phyloP scores from a whole-genome alignment of 2,113 vertebrate genomes.

The Eubucco bourcierii region DNA sequence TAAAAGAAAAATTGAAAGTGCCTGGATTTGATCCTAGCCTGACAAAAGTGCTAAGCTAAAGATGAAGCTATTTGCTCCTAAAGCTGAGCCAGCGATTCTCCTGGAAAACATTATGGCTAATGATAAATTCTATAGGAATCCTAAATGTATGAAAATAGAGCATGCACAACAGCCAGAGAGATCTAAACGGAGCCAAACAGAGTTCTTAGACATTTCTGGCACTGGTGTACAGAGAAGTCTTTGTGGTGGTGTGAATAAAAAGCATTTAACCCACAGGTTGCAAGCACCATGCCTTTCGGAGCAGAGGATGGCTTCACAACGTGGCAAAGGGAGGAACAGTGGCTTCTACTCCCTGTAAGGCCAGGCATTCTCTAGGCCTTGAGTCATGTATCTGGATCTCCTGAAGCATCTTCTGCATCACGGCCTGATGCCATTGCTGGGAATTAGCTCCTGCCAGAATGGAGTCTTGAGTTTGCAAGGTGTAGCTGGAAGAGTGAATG shows the following conservation, averaged over 20 bases:
- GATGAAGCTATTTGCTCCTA: background rate
- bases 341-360: background rate
- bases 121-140: conserved; percentile 31
- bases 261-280: background rate
- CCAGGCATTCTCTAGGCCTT: background rate
- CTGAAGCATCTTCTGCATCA: background rate
- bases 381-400: background rate
- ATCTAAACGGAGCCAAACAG: conserved; percentile 15
- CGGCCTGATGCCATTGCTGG: background rate
- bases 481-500: background rate
- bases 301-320: background rate
- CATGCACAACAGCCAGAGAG: background rate
- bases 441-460: background rate
- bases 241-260: background rate
- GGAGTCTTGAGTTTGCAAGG: rapidly evolving
- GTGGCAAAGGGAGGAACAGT: background rate
- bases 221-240: background rate
- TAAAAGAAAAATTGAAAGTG: conserved; percentile 2
- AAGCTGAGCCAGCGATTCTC: conserved; percentile 45
- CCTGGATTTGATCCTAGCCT: conserved; percentile 33
- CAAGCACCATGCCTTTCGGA: background rate
- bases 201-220: background rate
- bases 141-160: conserved; percentile 14
- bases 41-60: conserved; percentile 41
- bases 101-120: conserved; percentile 56